phyloP scores from a whole-genome alignment of 37 sponge, comb jelly and placozoan species.

The Oscarella lobularis region DNA sequence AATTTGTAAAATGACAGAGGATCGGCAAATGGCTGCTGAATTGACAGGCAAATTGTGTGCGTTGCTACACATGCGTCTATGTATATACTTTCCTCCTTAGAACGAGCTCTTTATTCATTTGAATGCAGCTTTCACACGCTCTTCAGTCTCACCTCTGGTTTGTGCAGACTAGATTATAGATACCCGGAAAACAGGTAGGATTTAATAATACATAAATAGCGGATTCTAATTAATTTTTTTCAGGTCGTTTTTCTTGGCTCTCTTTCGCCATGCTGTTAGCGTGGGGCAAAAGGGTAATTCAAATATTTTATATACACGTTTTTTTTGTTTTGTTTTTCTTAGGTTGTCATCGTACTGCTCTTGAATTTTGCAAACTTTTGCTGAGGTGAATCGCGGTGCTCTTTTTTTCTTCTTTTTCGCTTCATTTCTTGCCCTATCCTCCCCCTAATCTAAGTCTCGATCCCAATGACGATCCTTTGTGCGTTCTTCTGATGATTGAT shows the following conservation, averaged over 20 bases:
- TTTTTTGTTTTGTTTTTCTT: background rate
- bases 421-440: no score
- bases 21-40: conserved; percentile 80
- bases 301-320: background rate
- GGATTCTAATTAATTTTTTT: background rate
- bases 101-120: conserved; percentile 74
- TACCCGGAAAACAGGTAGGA: conserved; percentile 77
- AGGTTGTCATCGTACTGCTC: conserved; percentile 86
- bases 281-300: conserved; percentile 58
- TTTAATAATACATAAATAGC: background rate
- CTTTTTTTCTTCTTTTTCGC: no score
- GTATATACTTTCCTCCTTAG: conserved; percentile 11
- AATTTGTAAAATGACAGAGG: conserved; percentile 83
- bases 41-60: conserved; percentile 41
- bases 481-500: conserved; percentile 74
- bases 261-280: conserved; percentile 49
- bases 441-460: conserved; percentile 62
- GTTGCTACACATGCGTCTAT: background rate
- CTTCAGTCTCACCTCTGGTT: conserved; percentile 68
- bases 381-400: conserved; percentile 31
- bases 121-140: conserved; percentile 76
- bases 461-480: conserved; percentile 81
- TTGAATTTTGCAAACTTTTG: conserved; percentile 85
- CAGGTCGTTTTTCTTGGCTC: conserved; percentile 58
- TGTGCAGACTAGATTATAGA: conserved; percentile 66